Evolutionary conservation across 2,113 vertebrate species (phyloP), one percentile per base, ranked within the genome.

Genomic region (Accipiter virgatus): DNA sequence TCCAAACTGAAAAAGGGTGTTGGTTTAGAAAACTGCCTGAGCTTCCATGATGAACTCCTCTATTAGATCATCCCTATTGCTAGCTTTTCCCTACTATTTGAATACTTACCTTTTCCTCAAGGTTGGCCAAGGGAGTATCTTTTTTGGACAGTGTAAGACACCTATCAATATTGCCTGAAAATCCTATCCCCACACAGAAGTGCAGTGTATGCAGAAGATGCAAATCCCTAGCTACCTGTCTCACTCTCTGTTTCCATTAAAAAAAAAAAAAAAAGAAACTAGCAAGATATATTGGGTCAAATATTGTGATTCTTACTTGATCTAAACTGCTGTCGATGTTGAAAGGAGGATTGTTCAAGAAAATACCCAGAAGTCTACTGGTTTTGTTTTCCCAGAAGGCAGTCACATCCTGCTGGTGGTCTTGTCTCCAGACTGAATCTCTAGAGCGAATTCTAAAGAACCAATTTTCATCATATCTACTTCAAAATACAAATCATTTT

Each of bases 1-100:
- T 96, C 59, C 89, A 95, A 93, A 81, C 34, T 75, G 62, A 73
- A 94, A 91, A 97, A 81, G 79, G 45, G 47, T 94, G 72, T 90
- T 96, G 78, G 83, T 93, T 81, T 82, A 88, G 90, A 92, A 97
- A 95, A 93, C 58, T 71, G 94, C 48, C 34, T 81, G 61, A 84
- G 81, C 22, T 73, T 85, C 50, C 48, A 95, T 0, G 0, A 94
- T 72, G n/a, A 86, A 77, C 32, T 80, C 19, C 45, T 87, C 26
- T 65, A 32, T 88, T 93, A 90, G 52, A 75, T 79, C 56, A 90
- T 66, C 13, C 14, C 20, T 73, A 50, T 31, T 55, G 5, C n/a
- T 36, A 81, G 36, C 4, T 88, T 81, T 78, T 43, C 31, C 15
- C 18, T 61, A 5, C 23, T 50, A 17, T 82, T 80, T 86, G 59